A percentile compares a stretch with the other conserved stretches of the same genome.
Conservation (phyloP, 2,797 vertebrate species). For the Sebastes kiyomatsui region DNA sequence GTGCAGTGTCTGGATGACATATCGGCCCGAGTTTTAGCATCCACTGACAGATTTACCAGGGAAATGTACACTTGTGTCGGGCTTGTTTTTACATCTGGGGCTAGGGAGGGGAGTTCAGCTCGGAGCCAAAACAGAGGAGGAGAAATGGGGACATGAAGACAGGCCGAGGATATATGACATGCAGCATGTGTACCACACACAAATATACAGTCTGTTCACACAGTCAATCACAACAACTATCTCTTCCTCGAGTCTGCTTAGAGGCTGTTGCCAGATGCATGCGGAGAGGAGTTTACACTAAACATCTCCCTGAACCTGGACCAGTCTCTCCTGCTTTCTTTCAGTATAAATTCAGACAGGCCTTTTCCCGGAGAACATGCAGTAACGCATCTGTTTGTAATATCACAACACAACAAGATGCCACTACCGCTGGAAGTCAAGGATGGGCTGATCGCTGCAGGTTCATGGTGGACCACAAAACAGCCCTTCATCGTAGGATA, state of each 20-base stretch:
- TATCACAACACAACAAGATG: conserved; percentile 47
- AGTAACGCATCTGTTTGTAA: conserved; percentile 47
- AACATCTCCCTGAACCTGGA: conserved; percentile 32
- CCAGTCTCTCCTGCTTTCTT: conserved; percentile 18
- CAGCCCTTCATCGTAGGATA: neutral
- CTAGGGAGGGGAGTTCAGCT: neutral
- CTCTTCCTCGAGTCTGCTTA: conserved; percentile 16
- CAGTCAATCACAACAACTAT: conserved; percentile 35
- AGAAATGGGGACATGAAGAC: conserved; percentile 19
- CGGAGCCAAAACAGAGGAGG: conserved; percentile 27
- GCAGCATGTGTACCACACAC: neutral
- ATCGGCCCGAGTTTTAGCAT: conserved; percentile 41
- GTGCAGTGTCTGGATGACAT: conserved; percentile 49
- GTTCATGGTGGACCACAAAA: neutral
- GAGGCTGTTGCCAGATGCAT: conserved; percentile 14
- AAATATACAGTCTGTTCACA: conserved; percentile 25
- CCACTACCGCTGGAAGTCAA: conserved; percentile 26
- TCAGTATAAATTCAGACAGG: conserved; percentile 19
- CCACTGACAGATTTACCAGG: conserved; percentile 73
- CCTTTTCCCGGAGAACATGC: conserved; percentile 6
- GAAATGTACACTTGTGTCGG: conserved; percentile 39
- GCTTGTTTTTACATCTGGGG: conserved; percentile 63
- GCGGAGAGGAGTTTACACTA: conserved; percentile 33
- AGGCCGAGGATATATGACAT: conserved; percentile 24
- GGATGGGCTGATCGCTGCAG: conserved; percentile 1